Percentiles rank a stretch among this genome's conserved stretches.
phyloP scores from a whole-genome alignment of 2,888 invertebrate species.

The Meganola albula region DNA sequence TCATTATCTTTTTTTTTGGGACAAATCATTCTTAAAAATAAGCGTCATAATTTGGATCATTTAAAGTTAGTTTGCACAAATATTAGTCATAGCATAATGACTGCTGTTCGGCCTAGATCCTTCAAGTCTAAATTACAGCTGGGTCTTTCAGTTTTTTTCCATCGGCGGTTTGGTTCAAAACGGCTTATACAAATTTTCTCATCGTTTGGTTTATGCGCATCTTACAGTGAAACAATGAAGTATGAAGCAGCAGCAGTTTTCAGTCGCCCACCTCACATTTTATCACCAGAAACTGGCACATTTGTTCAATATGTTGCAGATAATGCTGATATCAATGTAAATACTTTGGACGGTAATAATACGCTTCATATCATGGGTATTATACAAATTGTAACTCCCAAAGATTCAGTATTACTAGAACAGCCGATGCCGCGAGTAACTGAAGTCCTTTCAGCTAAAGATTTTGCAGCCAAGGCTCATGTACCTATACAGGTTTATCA shows the following conservation, averaged over 20 bases:
- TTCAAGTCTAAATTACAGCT: conserved; percentile 19
- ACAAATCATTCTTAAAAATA: conserved; percentile 10
- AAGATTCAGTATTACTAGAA: too few relatives aligned
- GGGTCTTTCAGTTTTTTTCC: conserved; percentile 21
- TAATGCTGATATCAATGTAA: conserved; percentile 26
- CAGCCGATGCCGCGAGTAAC: too few relatives aligned
- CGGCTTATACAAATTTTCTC: conserved; percentile 22
- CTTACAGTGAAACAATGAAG: conserved; percentile 23
- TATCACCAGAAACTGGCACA: conserved; percentile 20
- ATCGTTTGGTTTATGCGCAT: conserved; percentile 24
- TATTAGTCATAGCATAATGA: conserved; percentile 5
- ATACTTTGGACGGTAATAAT: conserved; percentile 21
- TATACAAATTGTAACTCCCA: too few relatives aligned
- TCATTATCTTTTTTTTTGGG: conserved; percentile 10
- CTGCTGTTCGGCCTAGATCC: conserved; percentile 13
- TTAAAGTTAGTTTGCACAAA: conserved; percentile 3
- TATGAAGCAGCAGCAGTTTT: conserved; percentile 27
- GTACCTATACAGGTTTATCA: too few relatives aligned
- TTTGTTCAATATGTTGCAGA: conserved; percentile 25
- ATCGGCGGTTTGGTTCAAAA: conserved; percentile 21
- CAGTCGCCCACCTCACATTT: conserved; percentile 18
- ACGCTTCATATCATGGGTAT: conserved; percentile 22
- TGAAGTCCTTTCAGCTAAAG: too few relatives aligned
- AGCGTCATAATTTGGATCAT: conserved; percentile 4
- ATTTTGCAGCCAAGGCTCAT: too few relatives aligned